Evolutionary conservation across 1,140 invertebrate genomes (phyloP), one percentile per base, ranked within the genome.

Genomic region (Calycopis cecrops): DNA sequence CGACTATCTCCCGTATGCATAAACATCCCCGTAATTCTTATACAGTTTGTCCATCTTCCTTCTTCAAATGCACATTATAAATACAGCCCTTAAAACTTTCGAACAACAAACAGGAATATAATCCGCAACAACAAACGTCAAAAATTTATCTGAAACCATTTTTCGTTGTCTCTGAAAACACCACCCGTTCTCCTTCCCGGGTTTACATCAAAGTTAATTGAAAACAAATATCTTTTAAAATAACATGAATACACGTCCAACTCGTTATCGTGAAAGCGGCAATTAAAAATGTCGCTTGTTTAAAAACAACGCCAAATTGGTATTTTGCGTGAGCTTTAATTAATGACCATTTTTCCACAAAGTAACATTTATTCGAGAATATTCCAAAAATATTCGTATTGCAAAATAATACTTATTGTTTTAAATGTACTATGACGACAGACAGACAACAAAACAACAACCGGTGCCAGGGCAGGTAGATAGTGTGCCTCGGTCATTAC

Each of bases 161-260:
- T 16, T 16, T 16, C 14, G 2, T 44, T 9, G n/a, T 8, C 9
- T 37, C 35, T 37, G 9, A 37, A 37, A 37, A 9, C 11, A 37
- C 11, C 9, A 4, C n/a, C 21, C 21, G 21, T 28, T 37, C 35
- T 8, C 35, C 35, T n/a, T 1, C 35, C 35, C 11, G 35, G n/a
- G 3, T 14, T 7, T 14, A 40, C 12, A 40, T 14, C 12, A 12
- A 40, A 44, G 14, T 44, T 44, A 44, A 44, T 44, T 44, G 40
- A 44, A 44, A 14, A 44, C 40, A 44, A 44, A 18, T 44, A 44
- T 44, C n/a, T 40, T 44, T 44, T 44, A 16, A 44, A 44, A 44
- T 44, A 17, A 44, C 40, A 44, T 17, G 40, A 12, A 16, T 17
- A 44, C n/a, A n/a, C 40, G 16, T 44, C 14, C 2, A 6, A 12